Base-by-base conservation (phyloP, 2,113 vertebrate genomes). In the Speoplatyrhinus poulsoni region DNA sequence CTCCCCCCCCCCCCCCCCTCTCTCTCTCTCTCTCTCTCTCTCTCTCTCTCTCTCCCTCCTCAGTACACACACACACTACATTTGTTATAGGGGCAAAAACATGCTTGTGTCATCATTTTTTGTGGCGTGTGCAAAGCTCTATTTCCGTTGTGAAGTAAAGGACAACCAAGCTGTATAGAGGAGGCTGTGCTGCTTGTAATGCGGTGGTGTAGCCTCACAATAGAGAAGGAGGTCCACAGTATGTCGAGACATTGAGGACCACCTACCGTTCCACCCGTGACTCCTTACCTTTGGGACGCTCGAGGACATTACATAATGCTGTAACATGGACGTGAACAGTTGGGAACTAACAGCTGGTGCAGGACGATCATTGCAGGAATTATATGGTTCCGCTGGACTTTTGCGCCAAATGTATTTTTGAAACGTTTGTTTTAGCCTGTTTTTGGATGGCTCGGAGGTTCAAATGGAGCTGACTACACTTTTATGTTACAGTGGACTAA, bases 21-120 rank as follows among this genome's bases (percentile, higher is more conserved):
- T 57, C 16, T 57, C 60, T 16, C 36, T 15, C 59, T 26, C 59
- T 15, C 36, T 54, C 59, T 56, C 46, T 12, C 16, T 32, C 33
- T 61, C 47, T 12, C 58, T 26, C 19, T 12, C 6, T 19, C 55
- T 26, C 57, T 49, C 26, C 48, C 19, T 19, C 19, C 19, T 19
- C 19, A 19, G 19, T 19, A 62, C 41, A 53, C 67, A 58, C 74
- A 50, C 82, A 80, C 84, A 46, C 68, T 62, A 79, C 70, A 70
- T 88, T 90, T 88, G 67, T 85, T 85, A 86, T 65, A 65, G 74
- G 70, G 72, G 53, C 47, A 65, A 73, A 86, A 87, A 83, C 57
- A 73, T 80, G 88, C 88, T 88, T 87, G 82, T 77, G 75, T 91
- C 88, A 88, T 86, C 88, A 82, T 85, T 89, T 89, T 89, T 80